phyloP scores from a whole-genome alignment of 2,888 invertebrate genomes.

The Zaprionus bogoriensis region DNA sequence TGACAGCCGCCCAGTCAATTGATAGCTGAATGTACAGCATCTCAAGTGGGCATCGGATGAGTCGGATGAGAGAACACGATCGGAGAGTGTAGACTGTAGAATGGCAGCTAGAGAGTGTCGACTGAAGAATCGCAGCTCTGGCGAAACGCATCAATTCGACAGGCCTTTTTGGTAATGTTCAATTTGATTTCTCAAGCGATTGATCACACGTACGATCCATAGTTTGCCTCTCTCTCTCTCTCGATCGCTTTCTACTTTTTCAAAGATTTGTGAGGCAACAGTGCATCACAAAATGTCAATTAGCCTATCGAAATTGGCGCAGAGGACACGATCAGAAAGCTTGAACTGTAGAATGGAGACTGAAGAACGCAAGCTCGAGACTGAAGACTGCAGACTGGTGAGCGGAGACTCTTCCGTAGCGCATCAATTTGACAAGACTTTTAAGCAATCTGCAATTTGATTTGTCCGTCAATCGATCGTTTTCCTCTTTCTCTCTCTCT shows the following conservation, averaged over 20 bases:
- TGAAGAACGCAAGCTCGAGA: too few relatives aligned
- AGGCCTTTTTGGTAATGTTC: not conserved
- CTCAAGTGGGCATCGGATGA: slow-evolving; percentile 53
- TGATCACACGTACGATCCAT: slow-evolving; percentile 5
- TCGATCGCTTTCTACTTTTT: too few relatives aligned
- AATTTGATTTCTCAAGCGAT: not conserved
- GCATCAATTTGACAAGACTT: not conserved
- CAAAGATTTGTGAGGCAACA: slow-evolving; percentile 44
- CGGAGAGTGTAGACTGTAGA: not conserved
- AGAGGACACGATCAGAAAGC: too few relatives aligned
- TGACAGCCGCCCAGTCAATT: slow-evolving; percentile 69
- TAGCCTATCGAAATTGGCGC: slow-evolving; percentile 69
- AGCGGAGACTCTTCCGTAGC: not conserved
- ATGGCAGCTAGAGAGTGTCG: not conserved
- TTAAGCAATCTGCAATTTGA: not conserved
- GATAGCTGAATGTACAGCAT: slow-evolving; percentile 42
- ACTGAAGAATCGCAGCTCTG: not conserved
- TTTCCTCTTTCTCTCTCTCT: slow-evolving; percentile 9
- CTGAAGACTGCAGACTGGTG: not conserved
- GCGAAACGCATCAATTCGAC: not conserved
- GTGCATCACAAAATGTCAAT: slow-evolving; percentile 74
- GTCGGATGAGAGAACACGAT: not conserved
- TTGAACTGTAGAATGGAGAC: too few relatives aligned
- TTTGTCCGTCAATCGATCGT: slow-evolving; percentile 7
- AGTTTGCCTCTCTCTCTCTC: not conserved